Conservation (phyloP, 1,140 invertebrate species). For the Callitettix versicolor region DNA sequence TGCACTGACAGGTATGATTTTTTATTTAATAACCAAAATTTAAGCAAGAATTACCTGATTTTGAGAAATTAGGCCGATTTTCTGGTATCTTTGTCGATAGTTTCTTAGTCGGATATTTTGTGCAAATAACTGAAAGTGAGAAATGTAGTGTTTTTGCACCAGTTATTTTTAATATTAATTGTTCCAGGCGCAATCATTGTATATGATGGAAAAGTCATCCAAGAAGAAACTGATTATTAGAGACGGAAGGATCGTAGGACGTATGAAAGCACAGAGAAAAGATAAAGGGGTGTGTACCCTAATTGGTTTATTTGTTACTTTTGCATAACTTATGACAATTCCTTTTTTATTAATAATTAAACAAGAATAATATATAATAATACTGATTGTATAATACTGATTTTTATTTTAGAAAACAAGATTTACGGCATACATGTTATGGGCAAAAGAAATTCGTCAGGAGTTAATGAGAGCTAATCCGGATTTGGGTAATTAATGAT, state of each 20-base stretch:
- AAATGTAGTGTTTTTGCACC: too few relatives aligned
- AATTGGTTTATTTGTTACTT: slow-evolving; percentile 9
- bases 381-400: background rate
- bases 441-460: slow-evolving; percentile 71
- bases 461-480: slow-evolving; percentile 59
- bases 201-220: slow-evolving; percentile 63
- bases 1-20: too few relatives aligned
- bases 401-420: slow-evolving; percentile 49
- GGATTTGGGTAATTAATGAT: slow-evolving; percentile 49
- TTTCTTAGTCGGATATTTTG: too few relatives aligned
- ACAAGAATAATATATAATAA: background rate
- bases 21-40: too few relatives aligned
- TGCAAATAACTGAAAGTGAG: too few relatives aligned
- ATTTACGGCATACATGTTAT: slow-evolving; percentile 82
- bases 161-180: too few relatives aligned
- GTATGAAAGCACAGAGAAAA: slow-evolving; percentile 58
- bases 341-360: too few relatives aligned
- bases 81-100: too few relatives aligned
- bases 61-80: too few relatives aligned
- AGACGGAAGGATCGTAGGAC: slow-evolving; percentile 57
- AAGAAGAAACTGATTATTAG: slow-evolving; percentile 65
- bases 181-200: slow-evolving; percentile 48
- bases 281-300: slow-evolving; percentile 54
- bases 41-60: too few relatives aligned
- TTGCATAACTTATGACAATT: too few relatives aligned